phyloP scores from a whole-genome alignment of 2,888 invertebrate genomes.

The Tyria jacobaeae region DNA sequence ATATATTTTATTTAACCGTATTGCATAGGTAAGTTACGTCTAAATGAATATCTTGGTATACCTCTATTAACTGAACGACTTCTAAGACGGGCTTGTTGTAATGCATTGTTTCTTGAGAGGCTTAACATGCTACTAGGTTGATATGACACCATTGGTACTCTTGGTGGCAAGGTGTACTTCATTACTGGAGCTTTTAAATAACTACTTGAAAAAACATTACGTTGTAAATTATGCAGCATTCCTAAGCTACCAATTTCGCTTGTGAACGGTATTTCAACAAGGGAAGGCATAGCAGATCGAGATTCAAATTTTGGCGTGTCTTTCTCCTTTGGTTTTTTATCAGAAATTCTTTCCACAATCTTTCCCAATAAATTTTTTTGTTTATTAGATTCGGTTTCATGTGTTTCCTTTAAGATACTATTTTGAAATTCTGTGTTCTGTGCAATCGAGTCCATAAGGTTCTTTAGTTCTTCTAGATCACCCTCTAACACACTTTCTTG shows the following conservation, averaged over 20 bases:
- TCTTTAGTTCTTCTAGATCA: slow-evolving; percentile 8
- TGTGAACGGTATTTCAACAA: slow-evolving; percentile 6
- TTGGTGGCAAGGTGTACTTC: background rate
- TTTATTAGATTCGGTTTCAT: slow-evolving; percentile 28
- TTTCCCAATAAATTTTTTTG: slow-evolving; percentile 34
- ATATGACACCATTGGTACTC: slow-evolving; percentile 27
- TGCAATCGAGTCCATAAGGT: slow-evolving; percentile 22
- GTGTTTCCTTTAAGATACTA: slow-evolving; percentile 21
- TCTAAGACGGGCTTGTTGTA: slow-evolving; percentile 21
- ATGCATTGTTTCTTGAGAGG: background rate
- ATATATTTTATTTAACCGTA: slow-evolving; percentile 37
- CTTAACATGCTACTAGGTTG: slow-evolving; percentile 13
- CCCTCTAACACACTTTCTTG: slow-evolving; percentile 12
- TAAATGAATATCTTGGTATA: slow-evolving; percentile 25
- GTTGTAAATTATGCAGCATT: slow-evolving; percentile 14
- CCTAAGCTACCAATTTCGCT: slow-evolving; percentile 15
- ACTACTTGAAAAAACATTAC: slow-evolving; percentile 20
- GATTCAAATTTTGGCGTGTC: slow-evolving; percentile 7
- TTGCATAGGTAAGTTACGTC: slow-evolving; percentile 20
- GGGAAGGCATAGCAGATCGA: background rate
- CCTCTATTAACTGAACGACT: slow-evolving; percentile 25
- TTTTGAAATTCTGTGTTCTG: slow-evolving; percentile 25
- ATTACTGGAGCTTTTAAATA: slow-evolving; percentile 13
- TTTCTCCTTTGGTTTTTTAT: slow-evolving; percentile 6
- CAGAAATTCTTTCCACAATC: slow-evolving; percentile 38